These are phyloP conservation scores for Tragelaphus eurycerus DNA, from an alignment of 2,797 vertebrate genomes.

Conservation along the genomic window DNA sequence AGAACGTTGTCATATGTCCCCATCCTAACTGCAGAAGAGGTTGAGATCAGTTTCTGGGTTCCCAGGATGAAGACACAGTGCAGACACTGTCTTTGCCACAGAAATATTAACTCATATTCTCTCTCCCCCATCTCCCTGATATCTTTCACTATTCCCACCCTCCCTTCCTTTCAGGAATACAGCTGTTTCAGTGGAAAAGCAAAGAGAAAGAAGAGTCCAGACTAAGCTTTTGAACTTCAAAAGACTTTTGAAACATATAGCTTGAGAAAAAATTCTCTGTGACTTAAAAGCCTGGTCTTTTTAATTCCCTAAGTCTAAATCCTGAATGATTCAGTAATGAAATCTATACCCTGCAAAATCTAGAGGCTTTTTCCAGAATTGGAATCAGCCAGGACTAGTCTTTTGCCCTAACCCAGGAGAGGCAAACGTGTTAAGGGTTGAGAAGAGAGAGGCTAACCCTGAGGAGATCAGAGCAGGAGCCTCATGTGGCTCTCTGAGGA, in stretches of 20 bases:
- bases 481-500: not conserved
- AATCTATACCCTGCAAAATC: not conserved
- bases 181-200: not conserved
- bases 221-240: constrained; percentile 23
- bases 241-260: not conserved
- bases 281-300: not conserved
- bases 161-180: not conserved
- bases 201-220: constrained; percentile 1
- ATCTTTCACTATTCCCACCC: not conserved
- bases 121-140: not conserved
- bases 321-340: not conserved
- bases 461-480: not conserved
- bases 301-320: not conserved
- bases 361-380: not conserved
- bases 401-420: not conserved
- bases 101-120: not conserved
- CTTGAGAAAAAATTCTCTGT: constrained; percentile 27
- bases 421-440: not conserved
- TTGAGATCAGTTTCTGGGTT: not conserved
- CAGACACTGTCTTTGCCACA: not conserved
- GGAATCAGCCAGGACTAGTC: not conserved
- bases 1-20: not conserved
- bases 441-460: not conserved
- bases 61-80: not conserved
- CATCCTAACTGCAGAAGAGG: not conserved